These are phyloP conservation scores for Lophius americanus DNA, from an alignment of 2,797 vertebrate genomes.

Conservation along the genomic window DNA sequence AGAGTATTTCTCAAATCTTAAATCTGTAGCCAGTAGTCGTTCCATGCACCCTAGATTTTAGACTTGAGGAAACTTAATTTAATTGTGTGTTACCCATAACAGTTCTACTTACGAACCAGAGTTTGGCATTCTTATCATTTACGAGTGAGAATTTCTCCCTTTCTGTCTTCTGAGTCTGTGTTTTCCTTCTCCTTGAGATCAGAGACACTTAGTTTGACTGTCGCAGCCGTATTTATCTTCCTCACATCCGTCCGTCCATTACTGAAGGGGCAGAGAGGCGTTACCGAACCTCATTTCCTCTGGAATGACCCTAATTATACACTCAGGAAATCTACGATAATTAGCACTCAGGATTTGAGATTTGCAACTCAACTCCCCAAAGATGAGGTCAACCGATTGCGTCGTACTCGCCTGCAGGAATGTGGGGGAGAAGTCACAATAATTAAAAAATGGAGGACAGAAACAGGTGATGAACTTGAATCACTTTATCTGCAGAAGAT, in stretches of 20 bases:
- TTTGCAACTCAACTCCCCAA: slow-evolving; percentile 36
- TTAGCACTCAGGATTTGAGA: slow-evolving; percentile 59
- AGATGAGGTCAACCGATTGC: slow-evolving; percentile 49
- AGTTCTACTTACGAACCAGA: no score
- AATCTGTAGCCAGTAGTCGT: no score
- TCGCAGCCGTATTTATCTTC: slow-evolving; percentile 16
- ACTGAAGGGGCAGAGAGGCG: slow-evolving; percentile 19
- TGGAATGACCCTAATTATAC: slow-evolving; percentile 64
- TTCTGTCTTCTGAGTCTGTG: neutral
- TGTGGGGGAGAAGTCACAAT: neutral
- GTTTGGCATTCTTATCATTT: neutral
- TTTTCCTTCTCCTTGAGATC: slow-evolving; percentile 10
- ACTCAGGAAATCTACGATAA: slow-evolving; percentile 56
- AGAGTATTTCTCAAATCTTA: no score
- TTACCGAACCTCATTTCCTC: slow-evolving; percentile 56
- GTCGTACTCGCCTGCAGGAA: slow-evolving; percentile 6
- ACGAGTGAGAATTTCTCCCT: no score
- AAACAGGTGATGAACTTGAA: neutral
- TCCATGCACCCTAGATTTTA: no score
- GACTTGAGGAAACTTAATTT: no score
- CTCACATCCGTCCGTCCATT: slow-evolving; percentile 14
- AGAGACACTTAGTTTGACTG: slow-evolving; percentile 1
- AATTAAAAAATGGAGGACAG: neutral
- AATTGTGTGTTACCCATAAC: no score
- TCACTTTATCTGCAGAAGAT: neutral